Evolutionary conservation across 2,888 invertebrate species (phyloP), one percentile per base, ranked within the genome.

Genomic region (Synanthedon myopaeformis): DNA sequence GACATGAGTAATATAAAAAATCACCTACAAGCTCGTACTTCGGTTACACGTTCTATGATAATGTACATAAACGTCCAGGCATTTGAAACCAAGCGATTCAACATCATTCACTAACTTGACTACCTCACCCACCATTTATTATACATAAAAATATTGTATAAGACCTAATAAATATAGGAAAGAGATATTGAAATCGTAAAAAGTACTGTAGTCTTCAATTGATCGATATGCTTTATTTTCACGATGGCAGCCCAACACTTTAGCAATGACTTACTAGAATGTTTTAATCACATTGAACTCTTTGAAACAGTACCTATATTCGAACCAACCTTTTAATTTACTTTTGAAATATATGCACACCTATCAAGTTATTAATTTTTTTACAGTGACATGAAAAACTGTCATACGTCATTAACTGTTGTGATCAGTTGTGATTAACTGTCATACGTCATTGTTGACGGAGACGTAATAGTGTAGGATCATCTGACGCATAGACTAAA

Each of bases 151-250:
- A 76, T 79, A 77, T 79, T 85, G 81, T 86, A 85, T 76, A 83
- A 76, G 72, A 77, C 75, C 80, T 85, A 84, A 76, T 82, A 80
- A 78, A 83, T 84, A 84, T 85, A 87, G 85, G 84, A 86, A 80
- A 84, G 83, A 83, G 69, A 83, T 81, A 82, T 76, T 80, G 82
- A 79, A 79, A 77, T 78, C 72, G 79, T 83, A 84, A 79, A 82
- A 76, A 72, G 35, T 83, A 76, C 67, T 69, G 76, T 79, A 88
- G 87, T 88, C 88, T 88, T 87, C 74, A 79, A 73, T 83, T 76
- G 76, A 82, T 83, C 83, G 88, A 88, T 88, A 88, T 88, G 88
- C 87, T 82, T 85, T 69, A 84, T 82, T 86, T 84, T 78, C 83
- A 68, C 75, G 79, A 77, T 82, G 86, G 85, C 84, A 85, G 84